Evolutionary conservation across 2,113 vertebrate species (phyloP).

Genomic region (Sander vitreus): DNA sequence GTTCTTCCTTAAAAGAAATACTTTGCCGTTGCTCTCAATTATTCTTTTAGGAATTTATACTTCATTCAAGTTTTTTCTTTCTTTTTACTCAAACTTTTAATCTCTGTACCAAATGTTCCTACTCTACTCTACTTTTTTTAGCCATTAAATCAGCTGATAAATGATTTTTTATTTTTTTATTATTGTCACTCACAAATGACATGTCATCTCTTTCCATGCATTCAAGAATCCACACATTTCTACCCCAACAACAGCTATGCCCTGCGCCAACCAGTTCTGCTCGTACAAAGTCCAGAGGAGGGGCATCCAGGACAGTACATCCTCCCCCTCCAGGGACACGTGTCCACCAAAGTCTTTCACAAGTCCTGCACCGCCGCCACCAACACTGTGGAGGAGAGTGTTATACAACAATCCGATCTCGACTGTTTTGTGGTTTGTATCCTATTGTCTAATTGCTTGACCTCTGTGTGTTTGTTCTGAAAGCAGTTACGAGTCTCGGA

Average conservation of each 20-base stretch:
- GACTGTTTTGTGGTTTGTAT: too few species aligned
- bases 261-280: neutral
- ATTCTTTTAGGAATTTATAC: neutral
- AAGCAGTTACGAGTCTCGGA: too few species aligned
- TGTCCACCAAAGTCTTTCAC: neutral
- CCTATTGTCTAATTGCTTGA: too few species aligned
- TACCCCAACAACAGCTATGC: neutral
- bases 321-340: neutral
- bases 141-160: neutral
- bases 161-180: too few species aligned
- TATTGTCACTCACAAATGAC: neutral
- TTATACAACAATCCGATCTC: too few species aligned
- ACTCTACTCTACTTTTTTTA: neutral
- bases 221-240: constrained; percentile 3
- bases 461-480: too few species aligned
- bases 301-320: neutral
- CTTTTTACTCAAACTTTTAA: neutral
- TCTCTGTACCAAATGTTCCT: neutral
- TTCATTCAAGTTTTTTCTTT: neutral
- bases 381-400: neutral
- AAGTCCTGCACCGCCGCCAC: neutral
- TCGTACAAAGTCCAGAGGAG: neutral
- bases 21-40: neutral
- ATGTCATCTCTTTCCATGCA: neutral
- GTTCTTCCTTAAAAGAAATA: neutral